Evolutionary conservation across 2,888 invertebrate genomes (phyloP), one percentile per base, ranked within the genome.

Genomic region (Dolichopus griseipennis): DNA sequence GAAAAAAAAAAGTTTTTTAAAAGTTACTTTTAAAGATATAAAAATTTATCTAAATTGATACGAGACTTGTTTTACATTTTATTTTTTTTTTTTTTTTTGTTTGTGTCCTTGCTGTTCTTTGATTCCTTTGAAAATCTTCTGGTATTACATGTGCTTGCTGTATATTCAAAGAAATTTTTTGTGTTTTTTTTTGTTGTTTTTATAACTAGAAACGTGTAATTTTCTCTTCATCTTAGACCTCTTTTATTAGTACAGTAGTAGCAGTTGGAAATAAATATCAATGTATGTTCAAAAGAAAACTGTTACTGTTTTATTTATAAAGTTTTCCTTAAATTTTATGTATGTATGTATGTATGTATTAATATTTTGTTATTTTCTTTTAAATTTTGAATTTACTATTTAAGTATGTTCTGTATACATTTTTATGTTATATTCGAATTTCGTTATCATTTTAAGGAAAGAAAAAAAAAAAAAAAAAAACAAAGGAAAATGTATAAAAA

Each of bases 1-100:
- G 6, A 37, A 7, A 37, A 37, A 37, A 52, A 18, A 52, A 52
- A 52, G 12, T 52, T 52, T 52, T 18, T 52, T 15, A 15, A 52
- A 52, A 52, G 52, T 52, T 52, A 52, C 52, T 52, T 52, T n/a
- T 52, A 52, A 52, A n/a, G 52, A 52, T 15, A 52, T 52, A 52
- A 52, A 52, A 52, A 52, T 52, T 52, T 52, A 52, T 52, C 52
- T 52, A 52, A 52, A 52, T 52, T 52, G 52, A 52, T 52, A 52
- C 52, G 18, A 52, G 52, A 18, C 52, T n/a, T 18, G 6, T 6
- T 52, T 18, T 18, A 2, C 6, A 18, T 52, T n/a, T 52, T 41
- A 2, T 41, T 41, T 4, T 41, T 41, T 4, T 41, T 41, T 9
- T 41, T 12, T 41, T 41, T 15, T 41, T 41, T 41, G 3, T 2